Evolutionary conservation across 1,140 invertebrate species (phyloP), one percentile per base, ranked within the genome.

Genomic region (Dreissena rostriformis): DNA sequence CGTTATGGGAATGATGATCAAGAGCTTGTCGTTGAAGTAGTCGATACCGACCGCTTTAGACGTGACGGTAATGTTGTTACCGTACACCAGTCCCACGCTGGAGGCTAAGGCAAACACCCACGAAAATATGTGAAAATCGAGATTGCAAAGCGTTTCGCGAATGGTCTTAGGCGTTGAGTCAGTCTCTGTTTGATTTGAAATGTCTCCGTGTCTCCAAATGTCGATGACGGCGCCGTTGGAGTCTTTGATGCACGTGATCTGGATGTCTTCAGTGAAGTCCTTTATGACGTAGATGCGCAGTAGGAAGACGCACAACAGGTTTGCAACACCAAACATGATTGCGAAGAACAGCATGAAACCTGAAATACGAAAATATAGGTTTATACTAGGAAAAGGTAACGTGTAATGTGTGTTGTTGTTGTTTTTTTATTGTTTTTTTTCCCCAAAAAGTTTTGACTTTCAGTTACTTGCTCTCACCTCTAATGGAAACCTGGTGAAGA

Each of bases 261-360:
- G 19, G 24, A 78, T 39, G n/a, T 78, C 49, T 22, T 55, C 68
- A 19, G 39, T 68, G 22, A 61, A 2, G 22, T 61, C 57, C 22
- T 61, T 61, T 6, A 61, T 61, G 57, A 61, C 57, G 55, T 85
- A 88, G 55, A 83, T 68, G n/a, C 86, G 66, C 15, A 89, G 61
- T 66, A 88, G 87, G 14, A 80, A 6, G 52, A 86, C 75, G 55
- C 88, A 86, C 0, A 89, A n/a, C 26, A 88, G 71, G 52, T 87
- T 85, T 0, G 77, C 78, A 11, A 89, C 65, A 0, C 65, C 88
- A 63, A 85, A 88, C 2, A 68, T 29, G 14, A 88, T 74, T 1
- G 83, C 86, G 79, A 88, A 84, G 7, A 87, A 67, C 14, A 87
- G 51, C 81, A 89, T 86, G 63, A 89, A 88, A 55, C 78, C 77